These are phyloP conservation scores for Arizona elegans DNA, from an alignment of 2,113 vertebrate species.

Conservation along the genomic window DNA sequence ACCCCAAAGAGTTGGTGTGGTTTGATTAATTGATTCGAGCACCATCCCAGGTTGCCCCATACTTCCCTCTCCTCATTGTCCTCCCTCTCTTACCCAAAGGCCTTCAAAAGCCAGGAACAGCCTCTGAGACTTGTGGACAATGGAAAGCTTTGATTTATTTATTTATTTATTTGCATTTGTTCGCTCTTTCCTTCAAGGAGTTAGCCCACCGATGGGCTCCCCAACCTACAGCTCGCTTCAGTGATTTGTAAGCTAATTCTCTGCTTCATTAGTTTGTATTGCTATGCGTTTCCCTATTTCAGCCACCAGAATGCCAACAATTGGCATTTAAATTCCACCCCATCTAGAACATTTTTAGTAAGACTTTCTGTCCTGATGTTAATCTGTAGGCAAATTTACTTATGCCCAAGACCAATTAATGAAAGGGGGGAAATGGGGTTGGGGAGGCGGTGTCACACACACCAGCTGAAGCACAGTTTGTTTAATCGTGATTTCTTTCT, in stretches of 20 bases:
- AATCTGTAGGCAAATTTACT: not conserved
- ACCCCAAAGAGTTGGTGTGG: not conserved
- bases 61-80: not conserved
- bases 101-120: not conserved
- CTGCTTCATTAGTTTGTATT: not conserved
- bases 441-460: not conserved
- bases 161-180: not conserved
- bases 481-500: not conserved
- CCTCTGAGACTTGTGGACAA: not conserved
- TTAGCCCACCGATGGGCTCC: not conserved
- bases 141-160: not conserved
- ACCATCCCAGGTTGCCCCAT: not conserved
- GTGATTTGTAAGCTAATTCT: not conserved
- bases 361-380: not conserved
- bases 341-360: not conserved
- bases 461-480: not conserved
- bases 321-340: not conserved
- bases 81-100: not conserved
- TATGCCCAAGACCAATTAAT: not conserved
- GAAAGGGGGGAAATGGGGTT: not conserved
- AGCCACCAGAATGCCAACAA: not conserved
- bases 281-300: not conserved
- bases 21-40: not conserved
- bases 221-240: not conserved
- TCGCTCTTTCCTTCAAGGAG: not conserved